A percentile compares a stretch with the other conserved stretches of the same genome.
These are phyloP conservation scores for Fabriciana adippe DNA, from an alignment of 2,888 invertebrate genomes.

Conservation along the genomic window DNA sequence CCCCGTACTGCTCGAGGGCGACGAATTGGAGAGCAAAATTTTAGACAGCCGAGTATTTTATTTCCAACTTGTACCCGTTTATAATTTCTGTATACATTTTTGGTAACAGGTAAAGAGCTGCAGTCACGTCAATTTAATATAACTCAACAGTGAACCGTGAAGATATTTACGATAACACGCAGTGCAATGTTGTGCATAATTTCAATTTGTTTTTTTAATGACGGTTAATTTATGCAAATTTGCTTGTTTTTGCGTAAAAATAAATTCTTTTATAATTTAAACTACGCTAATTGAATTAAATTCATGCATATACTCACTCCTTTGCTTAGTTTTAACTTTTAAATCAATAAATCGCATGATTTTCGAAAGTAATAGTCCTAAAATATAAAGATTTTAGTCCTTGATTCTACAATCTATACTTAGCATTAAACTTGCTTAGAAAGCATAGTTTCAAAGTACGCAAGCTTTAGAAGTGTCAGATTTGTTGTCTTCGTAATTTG, in stretches of 20 bases:
- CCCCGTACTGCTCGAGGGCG: conserved; percentile 21
- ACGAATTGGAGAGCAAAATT: conserved; percentile 21
- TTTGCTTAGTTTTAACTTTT: too few species aligned
- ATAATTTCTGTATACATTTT: conserved; percentile 36
- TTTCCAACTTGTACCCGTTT: conserved; percentile 22
- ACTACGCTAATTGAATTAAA: conserved; percentile 35
- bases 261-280: conserved; percentile 28
- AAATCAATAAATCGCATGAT: too few species aligned
- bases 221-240: conserved; percentile 28
- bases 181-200: conserved; percentile 33
- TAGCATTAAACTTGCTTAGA: conserved; percentile 23
- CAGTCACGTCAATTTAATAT: conserved; percentile 37
- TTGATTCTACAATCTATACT: background rate
- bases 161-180: conserved; percentile 40
- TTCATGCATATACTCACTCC: conserved; percentile 11
- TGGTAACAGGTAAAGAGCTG: conserved; percentile 34
- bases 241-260: conserved; percentile 19
- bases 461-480: conserved; percentile 35
- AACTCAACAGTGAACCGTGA: conserved; percentile 36
- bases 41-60: conserved; percentile 23
- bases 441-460: conserved; percentile 29
- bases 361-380: too few species aligned
- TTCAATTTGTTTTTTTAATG: conserved; percentile 37
- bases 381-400: too few species aligned
- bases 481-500: conserved; percentile 41